Conservation (phyloP, 2,113 vertebrate genomes). For the Dendrocopos noguchii region DNA sequence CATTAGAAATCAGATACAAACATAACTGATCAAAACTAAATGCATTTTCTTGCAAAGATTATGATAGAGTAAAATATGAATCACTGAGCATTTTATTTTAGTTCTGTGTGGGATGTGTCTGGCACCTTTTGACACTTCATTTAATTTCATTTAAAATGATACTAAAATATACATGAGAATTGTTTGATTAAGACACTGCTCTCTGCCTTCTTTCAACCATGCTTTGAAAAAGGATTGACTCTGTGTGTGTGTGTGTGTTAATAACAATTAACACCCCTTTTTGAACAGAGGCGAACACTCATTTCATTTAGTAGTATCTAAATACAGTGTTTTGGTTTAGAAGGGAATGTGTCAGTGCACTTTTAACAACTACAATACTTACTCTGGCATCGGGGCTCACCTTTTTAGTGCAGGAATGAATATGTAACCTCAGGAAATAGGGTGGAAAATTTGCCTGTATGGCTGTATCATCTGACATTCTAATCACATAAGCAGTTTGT, state of each 20-base stretch:
- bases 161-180: not conserved
- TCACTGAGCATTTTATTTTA: not conserved
- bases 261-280: not conserved
- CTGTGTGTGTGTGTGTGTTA: not conserved
- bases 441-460: constrained; percentile 72
- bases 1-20: not conserved
- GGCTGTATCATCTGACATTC: constrained; percentile 28
- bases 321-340: not conserved
- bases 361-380: not conserved
- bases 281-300: not conserved
- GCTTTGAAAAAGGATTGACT: not conserved
- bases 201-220: not conserved
- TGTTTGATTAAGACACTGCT: not conserved
- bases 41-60: not conserved
- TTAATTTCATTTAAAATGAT: not conserved
- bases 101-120: not conserved
- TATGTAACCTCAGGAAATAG: constrained; percentile 64
- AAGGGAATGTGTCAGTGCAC: not conserved
- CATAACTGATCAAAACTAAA: constrained; percentile 3
- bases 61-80: not conserved
- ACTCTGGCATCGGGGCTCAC: not conserved
- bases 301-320: not conserved
- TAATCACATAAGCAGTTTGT: constrained; percentile 55
- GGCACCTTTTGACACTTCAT: constrained; percentile 10
- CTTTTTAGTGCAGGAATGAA: not conserved